These are phyloP conservation scores for Diacarnus erythraeanus DNA, from an alignment of 37 sponge, comb jelly and placozoan species.

Conservation along the genomic window DNA sequence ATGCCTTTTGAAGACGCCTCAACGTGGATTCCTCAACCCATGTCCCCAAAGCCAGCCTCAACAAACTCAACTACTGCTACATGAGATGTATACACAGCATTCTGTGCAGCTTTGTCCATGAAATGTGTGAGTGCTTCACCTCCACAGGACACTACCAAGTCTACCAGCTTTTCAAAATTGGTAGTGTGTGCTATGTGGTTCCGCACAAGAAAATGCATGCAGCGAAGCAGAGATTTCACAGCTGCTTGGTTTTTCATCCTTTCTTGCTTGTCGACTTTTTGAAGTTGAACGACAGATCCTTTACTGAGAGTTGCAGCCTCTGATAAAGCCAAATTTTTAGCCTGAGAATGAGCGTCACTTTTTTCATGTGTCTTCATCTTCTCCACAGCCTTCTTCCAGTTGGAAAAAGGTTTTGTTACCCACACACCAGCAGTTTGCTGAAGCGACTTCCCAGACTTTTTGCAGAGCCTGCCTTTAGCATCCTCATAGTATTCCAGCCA, in stretches of 20 bases:
- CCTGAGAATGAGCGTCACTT: no score
- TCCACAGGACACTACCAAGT: slow-evolving; percentile 33
- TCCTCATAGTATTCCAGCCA: no score
- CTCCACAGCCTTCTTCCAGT: no score
- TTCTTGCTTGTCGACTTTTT: not conserved
- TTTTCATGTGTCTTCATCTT: no score
- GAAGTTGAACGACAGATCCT: no score
- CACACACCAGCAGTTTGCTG: no score
- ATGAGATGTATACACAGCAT: slow-evolving; percentile 68
- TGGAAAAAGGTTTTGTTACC: no score
- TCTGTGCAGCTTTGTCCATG: slow-evolving; percentile 53
- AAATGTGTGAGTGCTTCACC: slow-evolving; percentile 54
- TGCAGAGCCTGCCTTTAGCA: no score
- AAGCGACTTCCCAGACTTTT: no score
- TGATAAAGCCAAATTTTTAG: no score
- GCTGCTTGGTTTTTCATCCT: not conserved
- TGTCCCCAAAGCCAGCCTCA: slow-evolving; percentile 49
- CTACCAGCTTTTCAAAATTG: not conserved
- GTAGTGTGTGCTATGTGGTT: not conserved
- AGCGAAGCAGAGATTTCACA: not conserved
- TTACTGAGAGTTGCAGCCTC: no score
- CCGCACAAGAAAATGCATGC: not conserved
- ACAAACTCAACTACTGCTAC: slow-evolving; percentile 65
- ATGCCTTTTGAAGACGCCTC: slow-evolving; percentile 60
- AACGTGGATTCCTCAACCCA: slow-evolving; percentile 61